Percentiles rank a stretch among this genome's conserved stretches.
Evolutionary conservation across 2,888 invertebrate species (phyloP).

Genomic region (Chorisops tibialis): DNA sequence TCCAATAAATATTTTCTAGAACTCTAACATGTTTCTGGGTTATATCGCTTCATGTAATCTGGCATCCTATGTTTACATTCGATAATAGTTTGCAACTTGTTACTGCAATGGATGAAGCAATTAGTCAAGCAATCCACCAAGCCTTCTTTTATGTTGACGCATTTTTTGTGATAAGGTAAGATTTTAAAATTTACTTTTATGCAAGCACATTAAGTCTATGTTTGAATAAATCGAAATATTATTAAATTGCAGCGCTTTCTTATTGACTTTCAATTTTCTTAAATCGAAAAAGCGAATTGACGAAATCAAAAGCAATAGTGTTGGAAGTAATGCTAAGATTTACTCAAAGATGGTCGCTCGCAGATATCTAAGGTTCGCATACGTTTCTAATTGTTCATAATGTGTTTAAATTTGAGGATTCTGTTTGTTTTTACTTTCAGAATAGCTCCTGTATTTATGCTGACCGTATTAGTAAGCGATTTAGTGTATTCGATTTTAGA

Average conservation of each 20-base stretch:
- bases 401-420: not conserved
- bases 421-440: not conserved
- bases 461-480: slow-evolving; percentile 10
- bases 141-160: slow-evolving; percentile 21
- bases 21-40: slow-evolving; percentile 21
- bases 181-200: not conserved
- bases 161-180: slow-evolving; percentile 24
- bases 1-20: slow-evolving; percentile 12
- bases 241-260: slow-evolving; percentile 6
- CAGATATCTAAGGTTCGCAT: slow-evolving; percentile 26
- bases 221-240: slow-evolving; percentile 2
- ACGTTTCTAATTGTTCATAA: too few species aligned
- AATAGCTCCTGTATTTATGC: slow-evolving; percentile 13
- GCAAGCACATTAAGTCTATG: not conserved
- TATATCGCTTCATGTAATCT: slow-evolving; percentile 17
- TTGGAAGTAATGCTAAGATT: slow-evolving; percentile 16
- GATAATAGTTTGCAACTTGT: slow-evolving; percentile 13
- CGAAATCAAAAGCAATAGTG: slow-evolving; percentile 6
- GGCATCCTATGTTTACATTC: slow-evolving; percentile 24
- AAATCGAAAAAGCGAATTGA: slow-evolving; percentile 8
- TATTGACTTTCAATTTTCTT: slow-evolving; percentile 26
- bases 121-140: slow-evolving; percentile 17
- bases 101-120: not conserved
- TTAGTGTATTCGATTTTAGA: slow-evolving; percentile 14
- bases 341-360: slow-evolving; percentile 12